A percentile compares a stretch with the other conserved stretches of the same genome.
Evolutionary conservation across 2,888 invertebrate species (phyloP).

Genomic region (Abscondita cerata): DNA sequence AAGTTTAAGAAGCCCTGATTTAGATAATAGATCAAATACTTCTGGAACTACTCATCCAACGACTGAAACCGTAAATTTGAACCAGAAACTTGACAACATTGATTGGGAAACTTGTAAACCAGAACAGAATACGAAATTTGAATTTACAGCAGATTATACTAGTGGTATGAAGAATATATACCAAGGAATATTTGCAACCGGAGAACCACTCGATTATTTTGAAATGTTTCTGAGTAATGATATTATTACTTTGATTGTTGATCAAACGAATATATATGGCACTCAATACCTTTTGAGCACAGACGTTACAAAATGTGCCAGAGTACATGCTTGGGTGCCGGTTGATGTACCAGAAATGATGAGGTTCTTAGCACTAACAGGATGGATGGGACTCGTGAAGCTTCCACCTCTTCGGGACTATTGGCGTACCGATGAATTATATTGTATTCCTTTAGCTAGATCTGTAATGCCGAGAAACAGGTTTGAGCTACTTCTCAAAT

Average conservation of each 20-base stretch:
- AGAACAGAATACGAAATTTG: too few relatives aligned
- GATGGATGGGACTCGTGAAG: not conserved
- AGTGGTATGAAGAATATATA: too few relatives aligned
- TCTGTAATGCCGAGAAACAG: not conserved
- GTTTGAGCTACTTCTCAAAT: slow-evolving; percentile 1
- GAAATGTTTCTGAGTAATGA: not conserved
- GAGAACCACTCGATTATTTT: not conserved
- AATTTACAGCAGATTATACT: too few relatives aligned
- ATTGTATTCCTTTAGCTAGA: not conserved
- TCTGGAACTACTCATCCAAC: too few relatives aligned
- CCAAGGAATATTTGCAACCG: too few relatives aligned
- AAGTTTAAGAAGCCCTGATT: too few relatives aligned
- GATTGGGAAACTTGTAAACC: too few relatives aligned
- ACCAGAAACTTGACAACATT: too few relatives aligned
- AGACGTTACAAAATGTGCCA: not conserved
- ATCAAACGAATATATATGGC: not conserved
- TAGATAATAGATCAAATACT: too few relatives aligned
- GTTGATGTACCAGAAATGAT: not conserved
- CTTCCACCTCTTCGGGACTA: not conserved
- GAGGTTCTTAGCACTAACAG: too few relatives aligned
- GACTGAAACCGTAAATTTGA: too few relatives aligned
- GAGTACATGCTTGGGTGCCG: slow-evolving; percentile 1
- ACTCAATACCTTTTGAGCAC: not conserved
- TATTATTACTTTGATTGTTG: not conserved
- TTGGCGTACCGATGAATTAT: too few relatives aligned